Evolutionary conservation across 2,797 vertebrate species (phyloP).

Genomic region (Arrhamphus sclerolepis): DNA sequence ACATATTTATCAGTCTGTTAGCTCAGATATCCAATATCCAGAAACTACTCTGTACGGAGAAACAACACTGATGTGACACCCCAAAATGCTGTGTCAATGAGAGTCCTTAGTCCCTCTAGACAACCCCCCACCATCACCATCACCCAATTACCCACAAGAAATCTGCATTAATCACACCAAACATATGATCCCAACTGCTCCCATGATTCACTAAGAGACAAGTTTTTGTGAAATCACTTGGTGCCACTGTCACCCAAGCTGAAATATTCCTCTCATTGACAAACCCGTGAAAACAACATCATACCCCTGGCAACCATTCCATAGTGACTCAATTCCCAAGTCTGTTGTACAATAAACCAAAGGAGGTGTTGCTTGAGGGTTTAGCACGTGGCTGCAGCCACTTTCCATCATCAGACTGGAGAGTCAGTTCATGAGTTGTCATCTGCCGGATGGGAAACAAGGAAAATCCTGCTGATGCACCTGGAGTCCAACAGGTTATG

Average conservation of each 20-base stretch:
- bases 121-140: background rate
- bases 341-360: slow-evolving; percentile 31
- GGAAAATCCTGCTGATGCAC: slow-evolving; percentile 52
- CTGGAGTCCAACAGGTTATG: slow-evolving; percentile 51
- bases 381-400: slow-evolving; percentile 60
- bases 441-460: slow-evolving; percentile 50
- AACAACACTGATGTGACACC: background rate
- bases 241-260: slow-evolving; percentile 33
- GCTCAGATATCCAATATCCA: background rate
- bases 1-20: background rate
- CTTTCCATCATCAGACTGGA: slow-evolving; percentile 42
- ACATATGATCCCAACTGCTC: background rate
- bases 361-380: slow-evolving; percentile 49
- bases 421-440: slow-evolving; percentile 44
- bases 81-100: background rate
- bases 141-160: slow-evolving; percentile 9
- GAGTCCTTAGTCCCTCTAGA: slow-evolving; percentile 7
- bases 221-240: slow-evolving; percentile 34
- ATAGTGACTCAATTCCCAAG: slow-evolving; percentile 44
- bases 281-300: slow-evolving; percentile 46
- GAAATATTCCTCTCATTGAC: slow-evolving; percentile 46
- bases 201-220: slow-evolving; percentile 24
- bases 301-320: slow-evolving; percentile 29
- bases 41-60: background rate
- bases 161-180: slow-evolving; percentile 11